Conservation (phyloP, 2,797 vertebrate species). For the Masticophis lateralis region DNA sequence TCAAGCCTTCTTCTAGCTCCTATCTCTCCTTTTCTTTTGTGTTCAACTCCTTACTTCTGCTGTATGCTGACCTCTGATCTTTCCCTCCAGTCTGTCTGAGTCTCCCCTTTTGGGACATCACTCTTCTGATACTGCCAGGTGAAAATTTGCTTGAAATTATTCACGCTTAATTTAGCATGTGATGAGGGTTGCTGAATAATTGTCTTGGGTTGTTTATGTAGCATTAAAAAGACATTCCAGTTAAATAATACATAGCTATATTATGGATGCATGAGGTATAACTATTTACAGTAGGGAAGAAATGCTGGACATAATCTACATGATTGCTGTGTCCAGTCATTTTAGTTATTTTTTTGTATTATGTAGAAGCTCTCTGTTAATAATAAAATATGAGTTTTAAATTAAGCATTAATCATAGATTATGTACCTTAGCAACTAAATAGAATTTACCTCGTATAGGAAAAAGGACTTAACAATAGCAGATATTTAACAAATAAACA, state of each 20-base stretch:
- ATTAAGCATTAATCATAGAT: neutral
- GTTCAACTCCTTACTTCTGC: constrained; percentile 70
- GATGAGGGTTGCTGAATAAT: constrained; percentile 57
- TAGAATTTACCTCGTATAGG: neutral
- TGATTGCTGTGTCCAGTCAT: constrained; percentile 1
- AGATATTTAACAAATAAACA: neutral
- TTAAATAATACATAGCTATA: constrained; percentile 1
- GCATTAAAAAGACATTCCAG: constrained; percentile 26
- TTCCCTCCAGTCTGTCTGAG: constrained; percentile 84
- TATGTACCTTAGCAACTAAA: neutral
- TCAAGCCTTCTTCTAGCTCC: constrained; percentile 72
- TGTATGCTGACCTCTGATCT: constrained; percentile 78
- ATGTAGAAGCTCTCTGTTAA: constrained; percentile 12
- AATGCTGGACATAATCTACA: constrained; percentile 19
- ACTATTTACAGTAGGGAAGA: neutral
- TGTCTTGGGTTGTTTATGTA: constrained; percentile 20
- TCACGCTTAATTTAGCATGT: constrained; percentile 69
- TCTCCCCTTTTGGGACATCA: constrained; percentile 86
- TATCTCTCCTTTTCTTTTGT: constrained; percentile 64
- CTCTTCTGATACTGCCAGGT: constrained; percentile 82
- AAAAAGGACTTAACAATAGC: neutral
- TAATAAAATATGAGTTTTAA: neutral
- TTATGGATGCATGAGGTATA: neutral
- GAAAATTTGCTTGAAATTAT: constrained; percentile 67
- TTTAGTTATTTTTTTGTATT: constrained; percentile 5